Evolutionary conservation across 2,888 invertebrate species (phyloP), one percentile per base, ranked within the genome.

Genomic region (Melanophora roralis): DNA sequence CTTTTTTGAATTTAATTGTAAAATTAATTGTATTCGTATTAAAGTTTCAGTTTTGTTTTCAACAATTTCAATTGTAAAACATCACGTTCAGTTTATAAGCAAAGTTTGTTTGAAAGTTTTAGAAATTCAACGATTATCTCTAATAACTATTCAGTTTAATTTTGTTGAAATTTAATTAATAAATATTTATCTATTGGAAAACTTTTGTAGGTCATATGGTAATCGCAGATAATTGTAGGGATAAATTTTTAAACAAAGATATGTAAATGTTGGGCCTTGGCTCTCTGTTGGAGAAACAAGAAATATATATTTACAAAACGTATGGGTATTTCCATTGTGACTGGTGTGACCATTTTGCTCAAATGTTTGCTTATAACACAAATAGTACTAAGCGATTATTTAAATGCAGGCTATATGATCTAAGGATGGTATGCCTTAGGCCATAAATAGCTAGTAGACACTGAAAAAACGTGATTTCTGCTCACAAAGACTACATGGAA

Each of bases 41-140:
- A 34, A 4, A 38, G 23, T 27, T 72, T 64, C 11, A 43, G 12
- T 27, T 0, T 16, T 0, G 23, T 60, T 62, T 34, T 57, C n/a
- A 27, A 36, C 9, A 34, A 40, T 49, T 43, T 49, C 0, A 40
- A 65, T 57, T 59, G 40, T 1, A 57, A 65, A 74, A 59, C 57
- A 65, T 74, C 73, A 74, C 73, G 73, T 74, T 65, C 57, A 40
- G 16, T 38, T 55, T 43, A 9, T n/a, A 21, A 6, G 23, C 4
- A 71, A 60, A 60, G 60, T 49, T 59, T 27, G n/a, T 49, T 38
- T 3, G 36, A 49, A 45, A 0, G 21, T 59, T 65, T 65, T 40
- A 21, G 19, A 49, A 49, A 49, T 74, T 72, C 43, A 7, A 23
- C 40, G 16, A 65, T 49, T 32, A 59, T 49, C 49, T 32, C 40